Conservation (phyloP, 1,140 invertebrate genomes). For the Sinonovacula constricta region DNA sequence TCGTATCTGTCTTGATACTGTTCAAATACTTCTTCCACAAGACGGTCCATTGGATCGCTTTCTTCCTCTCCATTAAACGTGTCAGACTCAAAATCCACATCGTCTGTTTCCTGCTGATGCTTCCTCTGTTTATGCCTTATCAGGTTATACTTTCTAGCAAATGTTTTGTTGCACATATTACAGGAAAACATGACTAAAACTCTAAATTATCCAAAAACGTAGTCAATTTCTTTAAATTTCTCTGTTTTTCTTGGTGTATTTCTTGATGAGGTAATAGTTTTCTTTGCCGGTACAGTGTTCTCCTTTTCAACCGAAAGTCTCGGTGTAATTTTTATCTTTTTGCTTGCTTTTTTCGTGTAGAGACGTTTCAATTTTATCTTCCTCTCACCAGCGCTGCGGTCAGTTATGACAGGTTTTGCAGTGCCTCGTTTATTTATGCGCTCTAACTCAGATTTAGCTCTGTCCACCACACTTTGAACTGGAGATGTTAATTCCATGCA, state of each 20-base stretch:
- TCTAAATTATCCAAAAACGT: not conserved
- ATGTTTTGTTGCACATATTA: constrained; percentile 10
- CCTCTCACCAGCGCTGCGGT: too few relatives aligned
- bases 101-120: constrained; percentile 1
- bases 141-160: constrained; percentile 13
- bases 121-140: not conserved
- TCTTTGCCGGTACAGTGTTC: too few relatives aligned
- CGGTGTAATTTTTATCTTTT: too few relatives aligned
- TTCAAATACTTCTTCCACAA: not conserved
- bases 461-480: too few relatives aligned
- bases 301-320: too few relatives aligned
- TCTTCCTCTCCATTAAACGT: not conserved
- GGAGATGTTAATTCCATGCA: not conserved
- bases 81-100: constrained; percentile 7
- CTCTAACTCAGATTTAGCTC: too few relatives aligned
- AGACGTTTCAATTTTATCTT: too few relatives aligned
- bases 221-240: not conserved
- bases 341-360: too few relatives aligned
- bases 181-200: not conserved
- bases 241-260: too few relatives aligned
- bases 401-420: too few relatives aligned
- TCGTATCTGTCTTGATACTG: constrained; percentile 10
- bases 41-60: not conserved
- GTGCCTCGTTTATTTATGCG: too few relatives aligned
- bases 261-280: too few relatives aligned